phyloP scores from a whole-genome alignment of 2,888 invertebrate species.

The Yponomeuta malinellus region DNA sequence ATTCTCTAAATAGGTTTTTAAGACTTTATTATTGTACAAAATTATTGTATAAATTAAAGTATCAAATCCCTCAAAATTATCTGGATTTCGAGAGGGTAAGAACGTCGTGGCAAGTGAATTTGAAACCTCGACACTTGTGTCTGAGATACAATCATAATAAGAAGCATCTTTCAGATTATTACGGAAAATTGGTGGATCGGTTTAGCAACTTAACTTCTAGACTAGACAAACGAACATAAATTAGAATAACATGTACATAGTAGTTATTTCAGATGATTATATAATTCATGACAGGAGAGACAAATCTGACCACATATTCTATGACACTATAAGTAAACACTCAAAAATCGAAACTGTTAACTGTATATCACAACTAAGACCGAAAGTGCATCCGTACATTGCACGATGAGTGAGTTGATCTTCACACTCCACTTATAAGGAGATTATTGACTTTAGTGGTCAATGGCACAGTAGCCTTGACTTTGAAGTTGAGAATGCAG shows the following conservation, averaged over 20 bases:
- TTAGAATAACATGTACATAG: no score
- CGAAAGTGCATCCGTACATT: conserved; percentile 10
- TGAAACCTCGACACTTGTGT: no score
- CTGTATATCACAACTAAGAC: not conserved
- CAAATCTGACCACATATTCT: not conserved
- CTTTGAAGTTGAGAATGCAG: conserved; percentile 47
- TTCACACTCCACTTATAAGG: conserved; percentile 53
- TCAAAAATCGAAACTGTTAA: not conserved
- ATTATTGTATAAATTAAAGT: not conserved
- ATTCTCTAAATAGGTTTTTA: no score
- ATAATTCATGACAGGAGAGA: not conserved
- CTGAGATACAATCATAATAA: no score
- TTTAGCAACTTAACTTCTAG: no score
- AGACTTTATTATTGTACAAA: not conserved
- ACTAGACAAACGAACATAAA: no score
- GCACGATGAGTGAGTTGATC: conserved; percentile 46
- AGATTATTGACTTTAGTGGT: conserved; percentile 54
- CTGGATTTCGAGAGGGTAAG: no score
- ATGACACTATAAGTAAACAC: not conserved
- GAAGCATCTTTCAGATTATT: no score
- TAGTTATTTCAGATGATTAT: no score
- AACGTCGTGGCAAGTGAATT: no score
- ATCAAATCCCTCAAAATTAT: not conserved
- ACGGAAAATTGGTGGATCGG: no score
- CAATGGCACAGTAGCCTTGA: conserved; percentile 50